phyloP scores from a whole-genome alignment of 1,140 invertebrate species.

The Calephelis nemesis region DNA sequence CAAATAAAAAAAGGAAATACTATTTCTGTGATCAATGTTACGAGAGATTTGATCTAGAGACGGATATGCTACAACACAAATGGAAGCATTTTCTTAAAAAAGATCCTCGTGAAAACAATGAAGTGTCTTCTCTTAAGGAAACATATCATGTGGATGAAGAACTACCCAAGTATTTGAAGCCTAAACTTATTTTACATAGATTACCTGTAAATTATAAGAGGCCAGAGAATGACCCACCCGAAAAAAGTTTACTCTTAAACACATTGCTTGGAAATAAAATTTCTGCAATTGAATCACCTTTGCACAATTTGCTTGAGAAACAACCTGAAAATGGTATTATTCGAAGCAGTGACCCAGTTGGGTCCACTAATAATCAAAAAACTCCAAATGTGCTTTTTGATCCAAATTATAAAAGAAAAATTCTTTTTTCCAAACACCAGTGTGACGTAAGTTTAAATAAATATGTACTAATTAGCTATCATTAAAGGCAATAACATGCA shows the following conservation, averaged over 20 bases:
- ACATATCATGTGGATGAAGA: slow-evolving; percentile 42
- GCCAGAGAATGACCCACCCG: no score
- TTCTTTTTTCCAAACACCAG: slow-evolving; percentile 50
- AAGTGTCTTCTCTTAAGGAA: slow-evolving; percentile 30
- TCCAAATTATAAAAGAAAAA: slow-evolving; percentile 36
- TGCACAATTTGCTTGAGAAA: slow-evolving; percentile 3
- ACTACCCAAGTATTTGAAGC: slow-evolving; percentile 47
- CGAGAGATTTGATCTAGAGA: slow-evolving; percentile 54
- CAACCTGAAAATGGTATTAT: slow-evolving; percentile 32
- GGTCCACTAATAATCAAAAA: not conserved
- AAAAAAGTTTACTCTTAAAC: not conserved
- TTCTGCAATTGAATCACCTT: slow-evolving; percentile 11
- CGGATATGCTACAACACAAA: slow-evolving; percentile 58
- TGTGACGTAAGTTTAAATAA: slow-evolving; percentile 44
- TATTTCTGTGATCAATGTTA: slow-evolving; percentile 61
- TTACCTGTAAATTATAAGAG: slow-evolving; percentile 6
- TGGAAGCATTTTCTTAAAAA: slow-evolving; percentile 57
- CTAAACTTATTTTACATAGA: slow-evolving; percentile 46
- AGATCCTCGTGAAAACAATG: slow-evolving; percentile 40
- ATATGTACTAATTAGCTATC: not conserved
- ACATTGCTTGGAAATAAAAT: not conserved
- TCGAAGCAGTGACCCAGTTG: not conserved
- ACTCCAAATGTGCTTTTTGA: not conserved
- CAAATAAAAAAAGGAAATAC: slow-evolving; percentile 48
- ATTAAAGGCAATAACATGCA: no score